phyloP scores from a whole-genome alignment of 2,797 vertebrate genomes.

The Halcyon smyrnensis region DNA sequence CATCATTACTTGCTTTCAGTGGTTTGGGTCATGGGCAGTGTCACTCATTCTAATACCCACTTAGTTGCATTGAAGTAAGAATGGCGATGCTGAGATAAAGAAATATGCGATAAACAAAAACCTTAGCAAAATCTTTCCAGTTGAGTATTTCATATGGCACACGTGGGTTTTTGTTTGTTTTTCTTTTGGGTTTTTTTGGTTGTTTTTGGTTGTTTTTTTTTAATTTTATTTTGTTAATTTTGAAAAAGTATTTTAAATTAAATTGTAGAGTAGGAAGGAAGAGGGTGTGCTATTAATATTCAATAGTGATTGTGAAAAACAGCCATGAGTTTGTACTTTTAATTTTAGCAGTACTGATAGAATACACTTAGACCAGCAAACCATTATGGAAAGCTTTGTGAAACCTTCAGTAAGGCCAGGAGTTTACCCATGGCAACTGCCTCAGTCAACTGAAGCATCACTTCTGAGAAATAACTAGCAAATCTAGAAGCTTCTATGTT shows the following conservation, averaged over 20 bases:
- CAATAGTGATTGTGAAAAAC: background rate
- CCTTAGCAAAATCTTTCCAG: background rate
- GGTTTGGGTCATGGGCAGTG: constrained; percentile 29
- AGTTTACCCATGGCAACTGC: constrained; percentile 39
- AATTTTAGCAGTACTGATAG: background rate
- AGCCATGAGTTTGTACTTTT: constrained; percentile 11
- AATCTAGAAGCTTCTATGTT: constrained; percentile 11
- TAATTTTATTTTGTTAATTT: background rate
- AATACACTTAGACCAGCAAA: background rate
- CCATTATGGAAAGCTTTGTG: constrained; percentile 10
- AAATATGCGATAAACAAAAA: constrained; percentile 35
- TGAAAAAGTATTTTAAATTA: background rate
- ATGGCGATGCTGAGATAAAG: background rate
- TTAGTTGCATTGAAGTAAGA: constrained; percentile 43
- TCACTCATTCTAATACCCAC: constrained; percentile 64
- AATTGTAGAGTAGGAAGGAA: background rate
- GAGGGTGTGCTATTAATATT: background rate
- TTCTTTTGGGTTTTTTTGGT: too few relatives aligned
- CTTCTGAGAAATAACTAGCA: background rate
- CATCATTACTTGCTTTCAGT: constrained; percentile 65
- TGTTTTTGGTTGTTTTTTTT: too few relatives aligned
- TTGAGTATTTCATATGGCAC: background rate
- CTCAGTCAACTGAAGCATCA: background rate
- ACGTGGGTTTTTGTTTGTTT: too few relatives aligned
- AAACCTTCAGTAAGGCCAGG: constrained; percentile 14